Percentiles rank a stretch among this genome's conserved stretches.
Conservation (phyloP, 30 jellyfish, hydroid and myxozoan species). For the Cassiopea andromeda region DNA sequence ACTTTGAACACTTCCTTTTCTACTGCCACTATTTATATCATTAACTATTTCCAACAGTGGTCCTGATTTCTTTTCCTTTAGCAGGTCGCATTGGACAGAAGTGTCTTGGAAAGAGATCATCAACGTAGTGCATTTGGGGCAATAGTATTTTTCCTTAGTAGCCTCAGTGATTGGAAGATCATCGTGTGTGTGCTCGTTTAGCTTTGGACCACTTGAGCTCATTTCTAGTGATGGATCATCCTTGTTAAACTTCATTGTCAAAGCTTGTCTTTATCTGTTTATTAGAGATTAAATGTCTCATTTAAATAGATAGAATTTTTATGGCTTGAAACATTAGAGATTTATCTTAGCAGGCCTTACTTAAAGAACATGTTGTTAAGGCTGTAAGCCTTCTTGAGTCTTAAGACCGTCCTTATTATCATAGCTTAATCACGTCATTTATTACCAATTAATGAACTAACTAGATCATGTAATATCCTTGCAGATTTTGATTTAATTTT, state of each 20-base stretch:
- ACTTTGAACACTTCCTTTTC: slow-evolving; percentile 68
- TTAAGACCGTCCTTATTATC: too few relatives aligned
- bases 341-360: too few relatives aligned
- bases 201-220: not conserved
- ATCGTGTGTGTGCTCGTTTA: not conserved
- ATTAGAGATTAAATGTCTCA: not conserved
- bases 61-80: slow-evolving; percentile 4
- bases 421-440: too few relatives aligned
- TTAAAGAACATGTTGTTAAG: too few relatives aligned
- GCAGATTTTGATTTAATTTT: too few relatives aligned
- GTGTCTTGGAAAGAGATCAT: slow-evolving; percentile 52
- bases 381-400: too few relatives aligned
- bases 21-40: slow-evolving; percentile 20
- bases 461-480: too few relatives aligned
- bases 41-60: slow-evolving; percentile 12
- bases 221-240: not conserved
- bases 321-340: not conserved
- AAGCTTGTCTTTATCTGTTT: not conserved
- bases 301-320: too few relatives aligned
- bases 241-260: not conserved
- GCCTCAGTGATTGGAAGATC: not conserved
- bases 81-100: slow-evolving; percentile 63
- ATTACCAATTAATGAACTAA: too few relatives aligned
- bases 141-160: not conserved
- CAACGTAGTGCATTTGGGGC: slow-evolving; percentile 59